Conservation (phyloP, 2,888 invertebrate genomes). For the Sinelater perroti region DNA sequence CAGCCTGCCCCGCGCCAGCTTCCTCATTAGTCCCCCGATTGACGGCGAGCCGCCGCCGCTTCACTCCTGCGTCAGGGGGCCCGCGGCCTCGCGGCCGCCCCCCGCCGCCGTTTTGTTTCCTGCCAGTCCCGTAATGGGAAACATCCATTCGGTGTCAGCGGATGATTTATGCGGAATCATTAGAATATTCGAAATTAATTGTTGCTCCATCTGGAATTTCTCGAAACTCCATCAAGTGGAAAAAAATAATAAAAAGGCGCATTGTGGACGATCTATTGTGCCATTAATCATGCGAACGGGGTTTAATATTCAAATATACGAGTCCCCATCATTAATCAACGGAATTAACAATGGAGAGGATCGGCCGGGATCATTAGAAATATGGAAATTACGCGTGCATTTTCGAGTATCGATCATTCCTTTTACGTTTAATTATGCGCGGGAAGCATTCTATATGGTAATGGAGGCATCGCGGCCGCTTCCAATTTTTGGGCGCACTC, state of each 20-base stretch:
- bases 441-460: conserved; percentile 20
- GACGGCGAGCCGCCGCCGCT: no score
- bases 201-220: conserved; percentile 36
- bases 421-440: conserved; percentile 19
- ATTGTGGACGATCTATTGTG: conserved; percentile 39
- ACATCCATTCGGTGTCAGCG: conserved; percentile 36
- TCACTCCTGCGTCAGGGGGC: no score
- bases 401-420: conserved; percentile 27
- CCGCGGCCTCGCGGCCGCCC: no score
- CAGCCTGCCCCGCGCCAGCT: no score
- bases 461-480: conserved; percentile 9
- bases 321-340: conserved; percentile 42
- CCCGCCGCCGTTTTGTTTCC: no score
- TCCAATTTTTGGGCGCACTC: conserved; percentile 20
- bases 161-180: conserved; percentile 41
- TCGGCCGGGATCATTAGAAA: conserved; percentile 40
- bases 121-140: conserved; percentile 26
- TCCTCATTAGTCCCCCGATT: no score
- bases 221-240: conserved; percentile 39
- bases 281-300: conserved; percentile 42
- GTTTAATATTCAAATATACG: conserved; percentile 40
- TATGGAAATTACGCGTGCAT: conserved; percentile 40
- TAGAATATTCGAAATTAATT: conserved; percentile 43
- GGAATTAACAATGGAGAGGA: conserved; percentile 40
- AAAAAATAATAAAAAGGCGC: conserved; percentile 38